phyloP scores from a whole-genome alignment of 2,888 invertebrate species.

The Chesias legatella region DNA sequence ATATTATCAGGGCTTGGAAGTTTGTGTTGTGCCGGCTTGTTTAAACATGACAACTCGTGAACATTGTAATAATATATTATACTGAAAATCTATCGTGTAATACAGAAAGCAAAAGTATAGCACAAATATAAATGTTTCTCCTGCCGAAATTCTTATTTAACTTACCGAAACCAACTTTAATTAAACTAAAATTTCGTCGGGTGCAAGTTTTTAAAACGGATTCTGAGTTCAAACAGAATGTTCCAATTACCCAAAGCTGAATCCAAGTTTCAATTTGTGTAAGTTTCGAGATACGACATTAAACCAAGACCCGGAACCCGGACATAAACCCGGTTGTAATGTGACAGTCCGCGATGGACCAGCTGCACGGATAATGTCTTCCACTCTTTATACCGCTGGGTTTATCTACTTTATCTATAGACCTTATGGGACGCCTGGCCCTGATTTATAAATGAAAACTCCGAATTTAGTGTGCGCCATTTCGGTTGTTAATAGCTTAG shows the following conservation, averaged over 20 bases:
- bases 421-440: conserved; percentile 54
- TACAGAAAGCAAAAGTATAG: no score
- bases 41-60: no score
- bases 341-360: conserved; percentile 55
- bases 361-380: conserved; percentile 59
- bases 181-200: conserved; percentile 9
- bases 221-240: conserved; percentile 37
- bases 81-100: no score
- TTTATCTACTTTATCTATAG: conserved; percentile 65
- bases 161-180: neutral
- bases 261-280: conserved; percentile 52
- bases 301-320: conserved; percentile 37
- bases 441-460: conserved; percentile 70
- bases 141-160: no score
- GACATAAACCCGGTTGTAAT: conserved; percentile 60
- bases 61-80: no score
- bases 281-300: conserved; percentile 45
- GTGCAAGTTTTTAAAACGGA: conserved; percentile 27
- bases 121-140: no score
- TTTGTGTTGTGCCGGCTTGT: no score
- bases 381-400: conserved; percentile 53
- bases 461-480: conserved; percentile 59
- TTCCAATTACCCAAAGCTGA: conserved; percentile 42
- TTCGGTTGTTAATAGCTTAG: conserved; percentile 63
- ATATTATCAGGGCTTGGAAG: no score